Conservation (phyloP, 2,113 vertebrate species). For the Hymenochirus boettgeri region DNA sequence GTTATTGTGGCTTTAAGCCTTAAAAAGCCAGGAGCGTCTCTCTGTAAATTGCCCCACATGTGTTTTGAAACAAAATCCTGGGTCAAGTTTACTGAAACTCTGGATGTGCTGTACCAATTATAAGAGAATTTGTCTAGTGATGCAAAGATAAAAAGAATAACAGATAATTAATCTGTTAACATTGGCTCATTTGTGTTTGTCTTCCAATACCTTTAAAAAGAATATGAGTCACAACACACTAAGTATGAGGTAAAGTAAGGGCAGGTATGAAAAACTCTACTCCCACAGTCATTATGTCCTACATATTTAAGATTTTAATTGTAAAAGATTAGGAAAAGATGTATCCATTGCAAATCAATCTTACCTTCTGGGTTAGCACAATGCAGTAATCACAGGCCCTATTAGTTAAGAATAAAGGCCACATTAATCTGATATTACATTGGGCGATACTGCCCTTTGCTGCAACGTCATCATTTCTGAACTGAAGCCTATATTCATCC, state of each 20-base stretch:
- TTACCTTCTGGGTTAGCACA: too few relatives aligned
- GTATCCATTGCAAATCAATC: too few relatives aligned
- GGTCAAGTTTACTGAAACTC: not conserved
- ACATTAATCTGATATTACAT: too few relatives aligned
- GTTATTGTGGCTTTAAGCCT: too few relatives aligned
- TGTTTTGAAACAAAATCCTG: not conserved
- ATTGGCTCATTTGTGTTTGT: too few relatives aligned
- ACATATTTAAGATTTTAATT: not conserved
- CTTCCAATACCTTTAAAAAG: not conserved
- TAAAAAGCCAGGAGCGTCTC: too few relatives aligned
- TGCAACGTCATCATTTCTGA: too few relatives aligned
- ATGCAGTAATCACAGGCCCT: too few relatives aligned
- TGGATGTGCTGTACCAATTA: not conserved
- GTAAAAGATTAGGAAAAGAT: not conserved
- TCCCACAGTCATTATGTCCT: not conserved
- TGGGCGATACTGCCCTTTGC: too few relatives aligned
- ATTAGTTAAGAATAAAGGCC: too few relatives aligned
- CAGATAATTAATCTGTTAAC: not conserved
- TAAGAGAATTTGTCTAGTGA: not conserved
- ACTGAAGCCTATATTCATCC: too few relatives aligned
- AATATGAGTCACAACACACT: not conserved
- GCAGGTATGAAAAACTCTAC: constrained; percentile 1
- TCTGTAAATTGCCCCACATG: too few relatives aligned
- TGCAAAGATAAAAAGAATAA: not conserved
- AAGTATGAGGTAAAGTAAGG: not conserved